These are phyloP conservation scores for Pagetopsis macropterus DNA, from an alignment of 2,797 vertebrate genomes.

Conservation along the genomic window DNA sequence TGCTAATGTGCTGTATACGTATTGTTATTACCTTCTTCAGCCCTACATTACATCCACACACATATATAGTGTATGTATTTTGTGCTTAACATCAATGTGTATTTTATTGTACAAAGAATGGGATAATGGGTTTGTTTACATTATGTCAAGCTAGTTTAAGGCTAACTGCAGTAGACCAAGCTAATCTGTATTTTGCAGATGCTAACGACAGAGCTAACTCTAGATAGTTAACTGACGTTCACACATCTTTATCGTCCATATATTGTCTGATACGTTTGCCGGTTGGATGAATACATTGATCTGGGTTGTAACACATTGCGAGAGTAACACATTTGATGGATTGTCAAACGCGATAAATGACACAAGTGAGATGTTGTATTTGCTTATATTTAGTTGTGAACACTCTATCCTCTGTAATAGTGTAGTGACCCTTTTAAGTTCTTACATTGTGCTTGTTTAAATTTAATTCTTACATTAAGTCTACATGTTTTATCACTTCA, in stretches of 20 bases:
- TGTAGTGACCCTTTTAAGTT: rapidly evolving
- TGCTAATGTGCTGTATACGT: constrained; percentile 20
- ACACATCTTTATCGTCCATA: neutral
- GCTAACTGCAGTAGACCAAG: constrained; percentile 8
- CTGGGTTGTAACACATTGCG: neutral
- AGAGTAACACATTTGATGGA: no score
- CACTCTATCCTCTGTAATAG: rapidly evolving
- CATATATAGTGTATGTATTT: no score
- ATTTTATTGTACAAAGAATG: neutral
- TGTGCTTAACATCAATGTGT: neutral
- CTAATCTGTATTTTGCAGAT: constrained; percentile 11
- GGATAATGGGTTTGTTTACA: constrained; percentile 54
- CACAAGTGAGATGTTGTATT: constrained; percentile 20
- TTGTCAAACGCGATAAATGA: neutral
- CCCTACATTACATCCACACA: no score
- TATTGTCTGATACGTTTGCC: rapidly evolving
- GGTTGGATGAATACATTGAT: neutral
- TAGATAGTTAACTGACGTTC: neutral
- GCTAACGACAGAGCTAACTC: constrained; percentile 24
- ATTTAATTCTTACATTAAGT: neutral
- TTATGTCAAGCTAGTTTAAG: constrained; percentile 14
- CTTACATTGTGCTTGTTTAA: neutral
- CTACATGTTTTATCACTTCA: neutral
- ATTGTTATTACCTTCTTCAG: neutral
- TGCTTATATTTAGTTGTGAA: neutral